These are phyloP conservation scores for Pocillopora damicornis DNA, from an alignment of 64 coral and sea anemone genomes.

Conservation along the genomic window DNA sequence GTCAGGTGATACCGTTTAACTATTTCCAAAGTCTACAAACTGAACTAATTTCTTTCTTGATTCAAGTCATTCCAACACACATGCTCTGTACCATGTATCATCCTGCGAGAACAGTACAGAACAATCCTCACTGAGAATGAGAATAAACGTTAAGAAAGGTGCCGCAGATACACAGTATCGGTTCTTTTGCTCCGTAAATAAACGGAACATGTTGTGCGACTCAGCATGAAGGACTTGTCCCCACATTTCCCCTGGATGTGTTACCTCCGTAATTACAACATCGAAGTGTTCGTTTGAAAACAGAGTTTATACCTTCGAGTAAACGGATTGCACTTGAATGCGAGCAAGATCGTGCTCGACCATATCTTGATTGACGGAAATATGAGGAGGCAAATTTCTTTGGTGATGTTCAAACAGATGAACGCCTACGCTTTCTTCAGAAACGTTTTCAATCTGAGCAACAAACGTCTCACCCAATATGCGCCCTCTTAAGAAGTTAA, in stretches of 20 bases:
- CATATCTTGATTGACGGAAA: conserved; percentile 21
- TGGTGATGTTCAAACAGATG: conserved; percentile 35
- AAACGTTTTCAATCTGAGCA: background rate
- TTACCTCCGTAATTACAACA: conserved; percentile 24
- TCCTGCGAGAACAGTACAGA: conserved; percentile 40
- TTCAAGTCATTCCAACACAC: conserved; percentile 29
- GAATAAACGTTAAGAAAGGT: background rate
- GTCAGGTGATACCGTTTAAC: conserved; percentile 23
- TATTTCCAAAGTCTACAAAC: conserved; percentile 53
- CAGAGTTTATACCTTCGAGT: background rate
- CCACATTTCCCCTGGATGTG: conserved; percentile 54
- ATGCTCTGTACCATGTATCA: conserved; percentile 42
- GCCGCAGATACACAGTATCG: conserved; percentile 17
- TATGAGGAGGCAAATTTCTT: background rate
- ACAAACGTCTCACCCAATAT: background rate
- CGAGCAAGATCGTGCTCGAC: background rate
- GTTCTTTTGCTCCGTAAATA: conserved; percentile 39
- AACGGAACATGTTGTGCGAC: background rate
- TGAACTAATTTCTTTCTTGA: conserved; percentile 14
- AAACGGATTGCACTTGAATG: background rate
- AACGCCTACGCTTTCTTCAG: background rate
- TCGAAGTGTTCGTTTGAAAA: conserved; percentile 19
- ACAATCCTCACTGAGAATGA: conserved; percentile 16
- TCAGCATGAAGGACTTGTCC: conserved; percentile 9
- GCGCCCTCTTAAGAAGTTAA: conserved; percentile 18